These are phyloP conservation scores for Eupithecia abbreviata DNA, from an alignment of 2,888 invertebrate species.

Conservation along the genomic window DNA sequence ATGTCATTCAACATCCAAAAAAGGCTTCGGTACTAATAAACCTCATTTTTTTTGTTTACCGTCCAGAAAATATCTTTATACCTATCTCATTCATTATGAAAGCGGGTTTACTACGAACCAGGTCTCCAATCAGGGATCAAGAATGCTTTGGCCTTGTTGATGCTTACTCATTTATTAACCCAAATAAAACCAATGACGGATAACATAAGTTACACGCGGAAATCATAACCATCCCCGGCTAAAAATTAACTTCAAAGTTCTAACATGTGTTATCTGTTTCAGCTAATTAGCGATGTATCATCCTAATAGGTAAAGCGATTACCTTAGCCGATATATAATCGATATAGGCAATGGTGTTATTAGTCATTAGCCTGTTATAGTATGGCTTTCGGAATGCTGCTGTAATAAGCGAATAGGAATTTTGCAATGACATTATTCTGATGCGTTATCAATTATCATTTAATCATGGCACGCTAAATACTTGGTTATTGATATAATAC, in stretches of 20 bases:
- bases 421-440: constrained; percentile 11
- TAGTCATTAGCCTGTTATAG: constrained; percentile 1
- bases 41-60: not conserved
- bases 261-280: not conserved
- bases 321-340: not conserved
- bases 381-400: constrained; percentile 10
- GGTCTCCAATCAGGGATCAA: too few relatives aligned
- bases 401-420: constrained; percentile 4
- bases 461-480: not conserved
- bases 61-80: too few relatives aligned
- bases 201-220: not conserved
- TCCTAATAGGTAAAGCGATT: constrained; percentile 5
- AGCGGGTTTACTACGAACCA: not conserved
- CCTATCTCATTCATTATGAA: not conserved
- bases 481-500: not conserved
- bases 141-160: too few relatives aligned
- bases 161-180: not conserved
- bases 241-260: not conserved
- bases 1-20: not conserved
- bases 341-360: not conserved
- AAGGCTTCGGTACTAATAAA: not conserved
- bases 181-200: not conserved
- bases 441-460: not conserved
- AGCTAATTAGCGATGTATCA: constrained; percentile 3
- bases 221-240: not conserved